These are phyloP conservation scores for Neogobius melanostomus DNA, from an alignment of 2,113 vertebrate species.

Conservation along the genomic window DNA sequence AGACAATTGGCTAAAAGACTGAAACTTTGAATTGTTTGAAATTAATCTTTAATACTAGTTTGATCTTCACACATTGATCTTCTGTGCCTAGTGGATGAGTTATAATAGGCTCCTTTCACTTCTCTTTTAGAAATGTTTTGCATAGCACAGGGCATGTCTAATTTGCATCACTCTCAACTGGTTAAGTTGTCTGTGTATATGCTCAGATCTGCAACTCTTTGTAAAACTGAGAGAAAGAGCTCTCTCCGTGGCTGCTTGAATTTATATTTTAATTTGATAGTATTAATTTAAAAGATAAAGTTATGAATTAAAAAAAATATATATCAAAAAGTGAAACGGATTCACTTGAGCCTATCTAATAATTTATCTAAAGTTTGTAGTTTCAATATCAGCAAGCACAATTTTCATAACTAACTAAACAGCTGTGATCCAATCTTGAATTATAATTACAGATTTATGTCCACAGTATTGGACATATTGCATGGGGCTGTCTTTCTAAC, in stretches of 20 bases:
- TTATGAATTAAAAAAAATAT: no score
- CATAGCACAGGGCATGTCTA: slow-evolving; percentile 12
- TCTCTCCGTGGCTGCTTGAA: not conserved
- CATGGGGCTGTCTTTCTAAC: not conserved
- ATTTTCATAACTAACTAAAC: no score
- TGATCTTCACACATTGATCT: slow-evolving; percentile 3
- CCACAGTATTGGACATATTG: not conserved
- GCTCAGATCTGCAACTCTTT: slow-evolving; percentile 1
- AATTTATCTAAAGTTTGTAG: no score
- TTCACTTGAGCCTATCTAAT: no score
- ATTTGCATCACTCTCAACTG: slow-evolving; percentile 24
- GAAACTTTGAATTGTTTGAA: no score
- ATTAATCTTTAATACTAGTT: not conserved
- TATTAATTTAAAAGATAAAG: no score
- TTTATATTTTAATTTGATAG: not conserved
- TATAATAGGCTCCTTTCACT: slow-evolving; percentile 4
- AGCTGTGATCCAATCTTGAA: no score
- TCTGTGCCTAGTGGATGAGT: slow-evolving; percentile 7
- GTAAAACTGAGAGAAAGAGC: slow-evolving; percentile 10
- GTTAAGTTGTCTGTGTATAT: slow-evolving; percentile 3
- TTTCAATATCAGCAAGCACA: no score
- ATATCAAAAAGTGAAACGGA: no score
- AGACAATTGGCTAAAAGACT: no score
- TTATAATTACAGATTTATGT: no score
- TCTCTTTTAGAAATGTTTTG: slow-evolving; percentile 22